These are phyloP conservation scores for Ethmia dodecea DNA, from an alignment of 2,888 invertebrate genomes.

Conservation along the genomic window DNA sequence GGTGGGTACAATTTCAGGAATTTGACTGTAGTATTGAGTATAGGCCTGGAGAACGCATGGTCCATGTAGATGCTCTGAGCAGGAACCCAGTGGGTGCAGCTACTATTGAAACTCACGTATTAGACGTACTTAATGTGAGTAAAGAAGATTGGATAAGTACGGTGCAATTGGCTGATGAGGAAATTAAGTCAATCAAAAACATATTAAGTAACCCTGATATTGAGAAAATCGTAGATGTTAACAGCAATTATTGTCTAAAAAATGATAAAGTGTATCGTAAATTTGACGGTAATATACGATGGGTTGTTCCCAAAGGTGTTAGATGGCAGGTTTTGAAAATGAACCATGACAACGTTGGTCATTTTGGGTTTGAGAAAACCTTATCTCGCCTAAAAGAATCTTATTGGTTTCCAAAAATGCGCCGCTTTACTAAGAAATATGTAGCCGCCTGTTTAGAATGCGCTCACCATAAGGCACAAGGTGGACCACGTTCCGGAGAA, in stretches of 20 bases:
- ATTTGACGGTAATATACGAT: conserved; percentile 9
- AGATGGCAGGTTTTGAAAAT: conserved; percentile 21
- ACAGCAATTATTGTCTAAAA: conserved; percentile 21
- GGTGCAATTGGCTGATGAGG: conserved; percentile 16
- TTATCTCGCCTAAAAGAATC: conserved; percentile 5
- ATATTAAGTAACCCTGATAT: conserved; percentile 4
- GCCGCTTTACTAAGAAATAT: conserved; percentile 18
- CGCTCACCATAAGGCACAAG: conserved; percentile 6
- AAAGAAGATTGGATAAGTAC: conserved; percentile 1
- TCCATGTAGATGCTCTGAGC: conserved; percentile 35
- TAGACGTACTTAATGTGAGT: not conserved
- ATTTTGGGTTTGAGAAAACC: conserved; percentile 19
- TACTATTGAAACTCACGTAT: not conserved
- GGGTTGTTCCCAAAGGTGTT: conserved; percentile 22
- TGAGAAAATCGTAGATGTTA: conserved; percentile 2
- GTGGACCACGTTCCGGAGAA: conserved; percentile 1
- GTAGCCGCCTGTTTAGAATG: not conserved
- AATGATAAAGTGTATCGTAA: conserved; percentile 15
- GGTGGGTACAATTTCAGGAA: conserved; percentile 32
- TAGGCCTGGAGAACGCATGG: conserved; percentile 23
- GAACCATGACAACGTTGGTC: conserved; percentile 24
- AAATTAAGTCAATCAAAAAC: conserved; percentile 12
- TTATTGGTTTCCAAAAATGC: conserved; percentile 8
- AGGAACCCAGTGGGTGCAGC: conserved; percentile 12
- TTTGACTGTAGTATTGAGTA: conserved; percentile 26